phyloP scores from a whole-genome alignment of 2,797 vertebrate genomes.

The Miichthys miiuy region DNA sequence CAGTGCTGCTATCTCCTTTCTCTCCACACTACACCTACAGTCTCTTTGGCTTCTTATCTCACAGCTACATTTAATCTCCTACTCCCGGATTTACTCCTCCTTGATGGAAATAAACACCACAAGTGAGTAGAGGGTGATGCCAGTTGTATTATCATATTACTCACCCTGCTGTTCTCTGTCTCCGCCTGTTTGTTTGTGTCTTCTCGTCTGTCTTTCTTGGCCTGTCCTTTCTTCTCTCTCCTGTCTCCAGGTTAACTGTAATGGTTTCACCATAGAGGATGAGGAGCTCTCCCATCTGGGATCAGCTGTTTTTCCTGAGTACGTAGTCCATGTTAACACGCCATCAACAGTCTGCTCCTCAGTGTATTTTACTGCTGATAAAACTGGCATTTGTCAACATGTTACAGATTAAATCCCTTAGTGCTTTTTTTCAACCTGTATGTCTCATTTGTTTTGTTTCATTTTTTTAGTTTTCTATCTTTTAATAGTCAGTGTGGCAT shows the following conservation, averaged over 20 bases:
- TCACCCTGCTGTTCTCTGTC: slow-evolving; percentile 26
- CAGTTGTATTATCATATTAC: slow-evolving; percentile 19
- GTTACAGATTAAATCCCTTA: not conserved
- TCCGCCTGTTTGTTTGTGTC: slow-evolving; percentile 24
- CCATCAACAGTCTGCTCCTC: not conserved
- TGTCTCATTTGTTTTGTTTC: not conserved
- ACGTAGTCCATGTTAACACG: slow-evolving; percentile 57
- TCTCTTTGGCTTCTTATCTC: slow-evolving; percentile 28
- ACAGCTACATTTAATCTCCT: slow-evolving; percentile 47
- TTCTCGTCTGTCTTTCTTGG: not conserved
- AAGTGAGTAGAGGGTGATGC: slow-evolving; percentile 2
- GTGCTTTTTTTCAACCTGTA: not conserved
- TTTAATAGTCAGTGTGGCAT: not conserved
- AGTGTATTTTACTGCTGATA: not conserved
- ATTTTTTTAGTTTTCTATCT: not conserved
- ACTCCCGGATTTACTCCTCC: slow-evolving; percentile 35
- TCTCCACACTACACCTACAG: slow-evolving; percentile 15
- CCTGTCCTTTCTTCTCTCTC: not conserved
- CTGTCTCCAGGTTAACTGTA: slow-evolving; percentile 93
- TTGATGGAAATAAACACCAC: slow-evolving; percentile 12
- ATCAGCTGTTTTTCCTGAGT: slow-evolving; percentile 98
- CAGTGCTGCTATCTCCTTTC: slow-evolving; percentile 22
- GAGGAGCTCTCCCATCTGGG: slow-evolving; percentile 98
- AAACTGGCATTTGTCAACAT: not conserved
- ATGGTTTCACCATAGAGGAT: slow-evolving; percentile 98